Evolutionary conservation across 2,113 vertebrate species (phyloP).

Genomic region (Tursiops truncatus): DNA sequence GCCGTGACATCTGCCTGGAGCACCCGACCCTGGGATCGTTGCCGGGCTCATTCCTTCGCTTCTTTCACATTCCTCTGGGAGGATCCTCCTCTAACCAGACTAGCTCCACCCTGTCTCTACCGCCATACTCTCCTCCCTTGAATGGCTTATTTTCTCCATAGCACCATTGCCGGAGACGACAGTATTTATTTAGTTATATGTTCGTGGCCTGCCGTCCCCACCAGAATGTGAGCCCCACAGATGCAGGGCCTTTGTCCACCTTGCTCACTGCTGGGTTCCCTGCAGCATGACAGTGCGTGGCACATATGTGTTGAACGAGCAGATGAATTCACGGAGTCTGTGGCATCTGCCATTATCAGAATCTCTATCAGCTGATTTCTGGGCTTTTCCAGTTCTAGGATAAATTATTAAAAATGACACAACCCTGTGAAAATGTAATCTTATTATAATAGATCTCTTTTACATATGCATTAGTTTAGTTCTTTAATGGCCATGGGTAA

Average conservation of each 20-base stretch:
- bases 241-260: not conserved
- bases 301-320: not conserved
- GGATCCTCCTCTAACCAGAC: not conserved
- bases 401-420: not conserved
- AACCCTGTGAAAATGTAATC: not conserved
- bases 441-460: not conserved
- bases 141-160: not conserved
- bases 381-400: not conserved
- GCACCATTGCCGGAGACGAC: not conserved
- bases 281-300: not conserved
- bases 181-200: not conserved
- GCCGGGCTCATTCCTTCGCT: not conserved
- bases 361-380: not conserved
- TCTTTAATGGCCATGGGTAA: not conserved
- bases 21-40: not conserved
- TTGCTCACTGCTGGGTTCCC: not conserved
- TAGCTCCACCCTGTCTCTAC: fast-evolving
- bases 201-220: not conserved
- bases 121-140: fast-evolving
- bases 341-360: not conserved
- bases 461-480: not conserved
- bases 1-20: not conserved
- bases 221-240: not conserved
- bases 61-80: not conserved
- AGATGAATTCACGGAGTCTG: not conserved